These are phyloP conservation scores for Phengaris arion DNA, from an alignment of 2,888 invertebrate genomes.

Conservation along the genomic window DNA sequence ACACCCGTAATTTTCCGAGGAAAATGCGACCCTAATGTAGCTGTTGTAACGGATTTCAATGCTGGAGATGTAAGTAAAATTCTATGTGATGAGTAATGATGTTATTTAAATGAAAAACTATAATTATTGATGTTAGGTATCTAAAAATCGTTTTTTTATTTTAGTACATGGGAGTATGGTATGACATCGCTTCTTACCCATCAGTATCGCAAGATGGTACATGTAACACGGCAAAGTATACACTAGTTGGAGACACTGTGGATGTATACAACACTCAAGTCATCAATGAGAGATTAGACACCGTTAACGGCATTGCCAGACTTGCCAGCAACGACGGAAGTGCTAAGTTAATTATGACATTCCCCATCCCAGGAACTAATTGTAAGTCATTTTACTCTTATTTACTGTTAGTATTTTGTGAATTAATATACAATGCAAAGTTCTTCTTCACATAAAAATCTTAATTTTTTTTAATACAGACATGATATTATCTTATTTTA, in stretches of 20 bases:
- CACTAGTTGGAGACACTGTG: conserved; percentile 40
- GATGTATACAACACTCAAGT: conserved; percentile 51
- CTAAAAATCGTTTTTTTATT: conserved; percentile 30
- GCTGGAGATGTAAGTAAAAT: conserved; percentile 43
- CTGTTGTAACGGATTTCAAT: conserved; percentile 48
- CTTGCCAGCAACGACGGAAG: conserved; percentile 73
- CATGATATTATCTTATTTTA: conserved; percentile 41
- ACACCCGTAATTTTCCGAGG: conserved; percentile 54
- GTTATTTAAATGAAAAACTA: no score
- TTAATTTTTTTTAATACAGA: not conserved
- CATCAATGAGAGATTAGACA: conserved; percentile 48
- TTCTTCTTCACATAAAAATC: no score
- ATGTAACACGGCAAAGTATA: conserved; percentile 55
- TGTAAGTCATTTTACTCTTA: conserved; percentile 35
- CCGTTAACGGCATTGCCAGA: conserved; percentile 51
- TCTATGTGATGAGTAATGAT: not conserved
- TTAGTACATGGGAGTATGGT: conserved; percentile 58
- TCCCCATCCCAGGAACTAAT: conserved; percentile 71
- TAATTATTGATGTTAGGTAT: not conserved
- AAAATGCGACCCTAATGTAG: conserved; percentile 59
- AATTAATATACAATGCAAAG: no score
- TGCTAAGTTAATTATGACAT: conserved; percentile 82
- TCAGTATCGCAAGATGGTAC: conserved; percentile 52
- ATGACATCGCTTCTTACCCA: conserved; percentile 56
- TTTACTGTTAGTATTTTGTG: not conserved